Evolutionary conservation across 2,113 vertebrate species (phyloP), one percentile per base, ranked within the genome.

Genomic region (Pangasianodon gigas): DNA sequence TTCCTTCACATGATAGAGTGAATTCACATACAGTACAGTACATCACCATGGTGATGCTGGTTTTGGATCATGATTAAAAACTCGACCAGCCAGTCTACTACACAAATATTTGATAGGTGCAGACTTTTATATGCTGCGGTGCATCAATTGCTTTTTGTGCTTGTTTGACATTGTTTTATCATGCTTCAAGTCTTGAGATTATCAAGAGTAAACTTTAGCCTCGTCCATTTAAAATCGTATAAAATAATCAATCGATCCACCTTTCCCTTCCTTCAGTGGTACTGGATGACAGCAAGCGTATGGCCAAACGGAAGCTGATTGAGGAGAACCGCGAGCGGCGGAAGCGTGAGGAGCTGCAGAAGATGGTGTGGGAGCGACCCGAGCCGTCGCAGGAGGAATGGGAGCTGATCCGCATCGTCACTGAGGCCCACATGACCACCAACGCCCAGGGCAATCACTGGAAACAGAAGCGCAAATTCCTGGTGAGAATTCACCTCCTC

Each of bases 401-500:
- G 98, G 98, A 98, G 87, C 97, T 99, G 85, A 99, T 99, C 93
- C 98, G 97, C 46, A 96, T 97, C 16, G 98, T 99, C 93, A 99
- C 98, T 0, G 98, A 99, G 93, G 98, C 98, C 91, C 98, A 99
- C 6, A 97, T 99, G 96, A 96, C 98, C 92, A 99, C 98, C 37
- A 99, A 99, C 44, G 98, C 98, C 90, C 98, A 99, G 93, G 98
- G 98, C 94, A 99, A 97, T 96, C 98, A 98, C 95, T 99, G 98
- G 98, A 99, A 98, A 94, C 98, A 98, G 96, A 99, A 98, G 84
- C 96, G 98, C 93, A 99, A 98, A 96, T 99, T 99, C 96, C 96
- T 99, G 98, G 98, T 99, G 96, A 96, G 96, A 91, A 46, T 60
- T 46, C 37, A 46, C 75, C 93, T 85, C 75, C 69, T 79, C 87